A percentile compares a stretch with the other conserved stretches of the same genome.
Evolutionary conservation across 1,140 invertebrate genomes (phyloP).

Genomic region (Ooceraea biroi): DNA sequence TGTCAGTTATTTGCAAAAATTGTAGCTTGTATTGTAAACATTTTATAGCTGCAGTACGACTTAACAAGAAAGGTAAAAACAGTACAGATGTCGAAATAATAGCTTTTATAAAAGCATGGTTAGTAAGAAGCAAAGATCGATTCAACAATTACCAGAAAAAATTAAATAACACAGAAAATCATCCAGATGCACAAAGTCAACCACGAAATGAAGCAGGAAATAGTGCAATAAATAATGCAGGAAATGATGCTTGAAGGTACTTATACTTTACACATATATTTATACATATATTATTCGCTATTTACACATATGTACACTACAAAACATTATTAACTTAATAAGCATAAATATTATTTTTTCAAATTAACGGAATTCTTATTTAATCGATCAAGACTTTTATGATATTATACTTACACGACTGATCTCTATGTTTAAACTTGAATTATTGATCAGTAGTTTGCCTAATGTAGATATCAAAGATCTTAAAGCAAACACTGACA

Average conservation of each 20-base stretch:
- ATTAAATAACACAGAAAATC: too few relatives aligned
- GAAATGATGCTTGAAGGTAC: too few relatives aligned
- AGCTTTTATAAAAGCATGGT: slow-evolving; percentile 1
- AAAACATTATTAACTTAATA: too few relatives aligned
- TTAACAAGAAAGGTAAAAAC: background rate
- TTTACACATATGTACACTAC: too few relatives aligned
- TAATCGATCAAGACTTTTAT: slow-evolving; percentile 98
- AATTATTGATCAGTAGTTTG: slow-evolving; percentile 95
- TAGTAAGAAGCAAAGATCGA: slow-evolving; percentile 12
- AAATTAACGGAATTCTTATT: too few relatives aligned
- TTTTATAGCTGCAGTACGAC: background rate
- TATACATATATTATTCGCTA: too few relatives aligned
- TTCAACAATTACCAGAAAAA: slow-evolving; percentile 2
- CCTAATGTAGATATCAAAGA: slow-evolving; percentile 98
- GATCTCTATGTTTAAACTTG: slow-evolving; percentile 98
- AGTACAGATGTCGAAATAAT: background rate
- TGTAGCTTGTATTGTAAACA: background rate
- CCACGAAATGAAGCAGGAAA: too few relatives aligned
- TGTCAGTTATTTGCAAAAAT: too few relatives aligned
- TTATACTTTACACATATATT: too few relatives aligned
- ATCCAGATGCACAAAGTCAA: too few relatives aligned
- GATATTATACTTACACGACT: slow-evolving; percentile 97
- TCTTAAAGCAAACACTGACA: slow-evolving; percentile 95
- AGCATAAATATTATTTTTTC: too few relatives aligned
- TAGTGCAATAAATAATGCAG: too few relatives aligned